Evolutionary conservation across 1,140 invertebrate genomes (phyloP).

Genomic region (Aradophagus sp.): DNA sequence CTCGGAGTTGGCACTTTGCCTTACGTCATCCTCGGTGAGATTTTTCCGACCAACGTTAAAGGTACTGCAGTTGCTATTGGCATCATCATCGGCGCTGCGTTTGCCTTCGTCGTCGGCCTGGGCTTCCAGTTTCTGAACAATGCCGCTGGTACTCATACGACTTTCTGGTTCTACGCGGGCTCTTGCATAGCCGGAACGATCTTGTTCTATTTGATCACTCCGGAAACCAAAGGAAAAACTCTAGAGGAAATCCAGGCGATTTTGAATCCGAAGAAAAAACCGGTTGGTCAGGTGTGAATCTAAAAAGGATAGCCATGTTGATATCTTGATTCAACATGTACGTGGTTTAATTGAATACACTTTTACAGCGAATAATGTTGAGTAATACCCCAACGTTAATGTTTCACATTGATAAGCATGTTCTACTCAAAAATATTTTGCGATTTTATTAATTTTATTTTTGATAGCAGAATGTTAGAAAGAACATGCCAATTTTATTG

Average conservation of each 20-base stretch:
- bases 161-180: conserved; percentile 82
- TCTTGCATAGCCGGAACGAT: conserved; percentile 77
- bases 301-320: no score
- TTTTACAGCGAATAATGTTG: no score
- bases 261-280: conserved; percentile 53
- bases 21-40: conserved; percentile 77
- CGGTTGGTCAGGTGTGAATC: conserved; percentile 1
- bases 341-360: no score
- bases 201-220: conserved; percentile 78
- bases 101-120: conserved; percentile 78
- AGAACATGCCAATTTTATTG: no score
- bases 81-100: conserved; percentile 71
- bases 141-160: conserved; percentile 77
- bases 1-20: conserved; percentile 78
- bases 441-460: no score
- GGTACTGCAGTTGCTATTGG: conserved; percentile 71
- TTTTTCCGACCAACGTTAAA: conserved; percentile 77
- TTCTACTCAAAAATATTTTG: no score
- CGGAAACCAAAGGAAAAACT: conserved; percentile 84
- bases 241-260: conserved; percentile 79
- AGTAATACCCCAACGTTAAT: no score
- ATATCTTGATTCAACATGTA: no score
- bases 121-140: conserved; percentile 75
- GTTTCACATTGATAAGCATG: no score
- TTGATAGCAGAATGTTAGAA: no score